These are phyloP conservation scores for Drosophila kanekoi DNA, from an alignment of 2,888 invertebrate genomes.

Conservation along the genomic window DNA sequence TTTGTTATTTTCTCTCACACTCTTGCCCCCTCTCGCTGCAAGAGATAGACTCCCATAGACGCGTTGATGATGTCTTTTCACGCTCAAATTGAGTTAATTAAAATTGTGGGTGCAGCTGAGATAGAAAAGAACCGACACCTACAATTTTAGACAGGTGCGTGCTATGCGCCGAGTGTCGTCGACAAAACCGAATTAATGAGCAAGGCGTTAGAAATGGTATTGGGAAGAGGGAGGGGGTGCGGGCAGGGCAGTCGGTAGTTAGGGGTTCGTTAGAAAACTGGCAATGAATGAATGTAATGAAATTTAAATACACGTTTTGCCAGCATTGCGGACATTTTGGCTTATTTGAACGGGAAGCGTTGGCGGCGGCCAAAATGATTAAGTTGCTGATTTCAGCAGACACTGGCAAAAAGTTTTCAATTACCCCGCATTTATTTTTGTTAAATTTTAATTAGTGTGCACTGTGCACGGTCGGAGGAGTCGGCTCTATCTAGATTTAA, in stretches of 20 bases:
- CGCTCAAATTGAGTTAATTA: constrained; percentile 80
- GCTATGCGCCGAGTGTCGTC: constrained; percentile 38
- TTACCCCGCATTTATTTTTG: constrained; percentile 78
- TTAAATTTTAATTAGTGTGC: constrained; percentile 75
- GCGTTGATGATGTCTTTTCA: constrained; percentile 76
- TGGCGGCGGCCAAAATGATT: constrained; percentile 50
- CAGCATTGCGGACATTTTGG: constrained; percentile 53
- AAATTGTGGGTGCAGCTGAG: constrained; percentile 51
- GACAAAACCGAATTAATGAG: constrained; percentile 76
- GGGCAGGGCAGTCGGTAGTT: neutral
- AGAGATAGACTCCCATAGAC: constrained; percentile 22
- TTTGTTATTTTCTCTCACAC: constrained; percentile 1
- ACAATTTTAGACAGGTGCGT: constrained; percentile 59
- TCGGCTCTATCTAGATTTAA: constrained; percentile 13
- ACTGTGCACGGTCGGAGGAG: neutral
- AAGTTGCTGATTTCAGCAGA: constrained; percentile 69
- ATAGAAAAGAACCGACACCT: constrained; percentile 23
- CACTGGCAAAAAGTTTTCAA: constrained; percentile 72
- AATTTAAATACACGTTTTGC: constrained; percentile 66
- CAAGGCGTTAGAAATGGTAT: constrained; percentile 5
- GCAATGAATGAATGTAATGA: constrained; percentile 61
- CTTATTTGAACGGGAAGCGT: constrained; percentile 18
- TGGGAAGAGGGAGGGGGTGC: neutral
- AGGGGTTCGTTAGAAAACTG: neutral
- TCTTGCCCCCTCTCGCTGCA: neutral